Evolutionary conservation across 2,797 vertebrate species (phyloP).

Genomic region (Rhinoraja longicauda): DNA sequence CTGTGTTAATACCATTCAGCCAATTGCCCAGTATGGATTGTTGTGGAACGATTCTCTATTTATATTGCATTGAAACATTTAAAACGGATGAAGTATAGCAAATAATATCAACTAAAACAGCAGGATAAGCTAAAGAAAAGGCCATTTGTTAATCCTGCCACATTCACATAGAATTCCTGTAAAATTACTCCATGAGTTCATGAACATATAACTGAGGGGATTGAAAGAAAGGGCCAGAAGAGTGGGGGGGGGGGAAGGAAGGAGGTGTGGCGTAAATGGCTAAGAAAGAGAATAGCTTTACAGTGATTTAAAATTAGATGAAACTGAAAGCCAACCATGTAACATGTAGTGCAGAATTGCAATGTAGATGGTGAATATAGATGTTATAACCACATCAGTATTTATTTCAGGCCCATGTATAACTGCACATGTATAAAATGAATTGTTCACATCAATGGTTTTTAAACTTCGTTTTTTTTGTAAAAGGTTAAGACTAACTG

Average conservation of each 20-base stretch:
- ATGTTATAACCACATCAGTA: not conserved
- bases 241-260: not conserved
- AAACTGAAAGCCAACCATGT: not conserved
- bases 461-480: not conserved
- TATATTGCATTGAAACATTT: not conserved
- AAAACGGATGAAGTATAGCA: not conserved
- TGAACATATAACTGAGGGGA: not conserved
- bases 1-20: not conserved
- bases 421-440: not conserved
- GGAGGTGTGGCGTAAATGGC: too few relatives aligned
- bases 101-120: too few relatives aligned
- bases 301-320: not conserved
- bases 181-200: not conserved
- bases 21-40: not conserved
- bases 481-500: not conserved
- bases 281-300: not conserved
- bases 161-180: not conserved
- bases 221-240: not conserved
- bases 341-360: not conserved
- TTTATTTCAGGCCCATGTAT: not conserved
- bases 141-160: not conserved
- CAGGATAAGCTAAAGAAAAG: not conserved
- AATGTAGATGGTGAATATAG: not conserved
- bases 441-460: not conserved
- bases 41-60: not conserved